Base-by-base conservation (phyloP, 2,797 vertebrate genomes). In the Bufotes viridis region DNA sequence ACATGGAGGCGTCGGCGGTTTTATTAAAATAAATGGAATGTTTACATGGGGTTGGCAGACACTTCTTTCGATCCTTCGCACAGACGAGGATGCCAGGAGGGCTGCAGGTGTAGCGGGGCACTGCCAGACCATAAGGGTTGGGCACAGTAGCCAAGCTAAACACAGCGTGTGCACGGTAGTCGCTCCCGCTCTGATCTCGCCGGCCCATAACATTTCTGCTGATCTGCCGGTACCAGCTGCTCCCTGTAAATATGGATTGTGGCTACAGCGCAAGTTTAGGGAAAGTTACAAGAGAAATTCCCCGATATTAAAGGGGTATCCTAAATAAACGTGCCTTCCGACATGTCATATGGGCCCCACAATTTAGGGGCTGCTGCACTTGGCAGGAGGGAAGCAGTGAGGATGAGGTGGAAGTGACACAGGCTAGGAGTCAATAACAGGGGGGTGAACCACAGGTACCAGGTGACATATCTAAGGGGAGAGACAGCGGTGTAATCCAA, bases 21-120 rank as follows among this genome's bases (percentile, higher is more conserved):
- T 85, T 76, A 76, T 76, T 85, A 76, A 85, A 85, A 85, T 76
- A 76, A 85, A 85, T 85, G 83, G 57, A 85, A 78, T 85, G 72
- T 85, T 85, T 76, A 78, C 83, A 76, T 18, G 83, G 72, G 83
- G 72, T 85, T 75, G 55, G 72, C 82, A 85, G 83, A 76, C 72
- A 63, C 83, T 85, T 85, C 72, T 74, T 85, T 78, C 83, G 51
- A 63, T 85, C 72, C 11, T 24, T 76, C 57, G 8, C 83, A 61
- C 72, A 60, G 42, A n/a, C 34, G 26, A 60, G 58, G 72, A 76
- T 76, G 83, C 83, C 83, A 85, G 83, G 20, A 34, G 49, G 51
- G 72, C 83, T 85, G 83, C 83, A 85, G 83, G 83, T 85, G 83
- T 76, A 85, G 72, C 22, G 17, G 72, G 58, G 61, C 42, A 49